phyloP scores from a whole-genome alignment of 2,113 vertebrate species.

The Amazona vittata region DNA sequence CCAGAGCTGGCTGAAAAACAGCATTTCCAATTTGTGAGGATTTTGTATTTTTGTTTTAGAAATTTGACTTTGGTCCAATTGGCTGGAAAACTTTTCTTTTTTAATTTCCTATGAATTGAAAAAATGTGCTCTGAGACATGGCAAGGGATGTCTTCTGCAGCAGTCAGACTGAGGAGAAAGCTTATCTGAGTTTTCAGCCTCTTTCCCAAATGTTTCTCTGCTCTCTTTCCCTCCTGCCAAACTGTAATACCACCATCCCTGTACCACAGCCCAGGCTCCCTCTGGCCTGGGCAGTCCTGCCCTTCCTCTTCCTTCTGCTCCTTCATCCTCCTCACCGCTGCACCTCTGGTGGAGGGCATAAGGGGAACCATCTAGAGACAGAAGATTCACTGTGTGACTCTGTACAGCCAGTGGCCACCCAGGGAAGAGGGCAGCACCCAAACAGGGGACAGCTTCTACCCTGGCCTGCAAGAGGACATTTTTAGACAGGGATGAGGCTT shows the following conservation, averaged over 20 bases:
- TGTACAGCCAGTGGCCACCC: not conserved
- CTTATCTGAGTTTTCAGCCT: not conserved
- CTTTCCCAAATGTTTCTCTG: not conserved
- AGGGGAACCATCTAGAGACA: not conserved
- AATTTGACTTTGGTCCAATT: not conserved
- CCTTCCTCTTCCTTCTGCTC: not conserved
- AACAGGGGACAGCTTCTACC: not conserved
- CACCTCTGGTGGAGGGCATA: not conserved
- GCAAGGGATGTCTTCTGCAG: not conserved
- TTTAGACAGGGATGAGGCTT: not conserved
- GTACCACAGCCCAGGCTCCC: accelerated
- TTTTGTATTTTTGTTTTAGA: not conserved
- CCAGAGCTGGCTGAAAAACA: not conserved
- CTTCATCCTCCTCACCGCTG: not conserved
- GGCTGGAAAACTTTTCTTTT: not conserved
- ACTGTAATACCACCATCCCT: not conserved
- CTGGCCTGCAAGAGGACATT: not conserved
- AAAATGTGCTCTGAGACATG: not conserved
- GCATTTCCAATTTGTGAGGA: not conserved
- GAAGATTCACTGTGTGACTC: not conserved
- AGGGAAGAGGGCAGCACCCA: not conserved
- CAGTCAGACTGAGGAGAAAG: not conserved
- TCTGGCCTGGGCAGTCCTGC: not conserved
- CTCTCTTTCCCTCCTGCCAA: not conserved
- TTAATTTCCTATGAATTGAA: not conserved